These are phyloP conservation scores for Acromyrmex heyeri DNA, from an alignment of 1,140 invertebrate species.

Conservation along the genomic window DNA sequence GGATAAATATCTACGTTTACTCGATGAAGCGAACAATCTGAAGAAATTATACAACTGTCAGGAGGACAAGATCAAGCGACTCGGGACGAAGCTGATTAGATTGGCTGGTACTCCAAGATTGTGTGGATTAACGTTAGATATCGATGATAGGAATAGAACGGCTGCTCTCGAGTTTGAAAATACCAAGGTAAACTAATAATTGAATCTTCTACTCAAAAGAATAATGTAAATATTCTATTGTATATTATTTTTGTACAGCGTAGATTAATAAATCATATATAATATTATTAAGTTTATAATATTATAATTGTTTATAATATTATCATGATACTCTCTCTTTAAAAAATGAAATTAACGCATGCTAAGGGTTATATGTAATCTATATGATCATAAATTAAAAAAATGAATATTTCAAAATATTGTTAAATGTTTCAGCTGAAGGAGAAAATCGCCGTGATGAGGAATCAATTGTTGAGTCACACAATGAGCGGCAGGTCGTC, in stretches of 20 bases:
- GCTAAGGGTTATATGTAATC: not conserved
- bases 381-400: not conserved
- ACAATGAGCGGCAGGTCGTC: slow-evolving; percentile 79
- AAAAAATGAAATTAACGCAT: not conserved
- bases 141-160: slow-evolving; percentile 79
- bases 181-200: slow-evolving; percentile 74
- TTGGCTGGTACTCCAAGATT: slow-evolving; percentile 78
- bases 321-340: not conserved
- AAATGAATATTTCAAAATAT: not conserved
- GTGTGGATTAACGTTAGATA: slow-evolving; percentile 72
- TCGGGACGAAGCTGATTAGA: slow-evolving; percentile 84
- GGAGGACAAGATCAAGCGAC: slow-evolving; percentile 84
- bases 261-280: not conserved
- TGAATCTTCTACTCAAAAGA: not conserved
- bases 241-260: not conserved
- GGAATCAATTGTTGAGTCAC: slow-evolving; percentile 82
- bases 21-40: slow-evolving; percentile 80
- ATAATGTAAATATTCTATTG: not conserved
- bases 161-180: slow-evolving; percentile 82
- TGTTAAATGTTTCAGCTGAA: slow-evolving; percentile 79
- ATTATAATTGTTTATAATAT: not conserved
- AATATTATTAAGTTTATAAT: too few species aligned
- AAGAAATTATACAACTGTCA: slow-evolving; percentile 84
- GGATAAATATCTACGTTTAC: slow-evolving; percentile 83
- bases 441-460: slow-evolving; percentile 81